Base-by-base conservation (phyloP, 2,113 vertebrate species). In the Girardinichthys multiradiatus region DNA sequence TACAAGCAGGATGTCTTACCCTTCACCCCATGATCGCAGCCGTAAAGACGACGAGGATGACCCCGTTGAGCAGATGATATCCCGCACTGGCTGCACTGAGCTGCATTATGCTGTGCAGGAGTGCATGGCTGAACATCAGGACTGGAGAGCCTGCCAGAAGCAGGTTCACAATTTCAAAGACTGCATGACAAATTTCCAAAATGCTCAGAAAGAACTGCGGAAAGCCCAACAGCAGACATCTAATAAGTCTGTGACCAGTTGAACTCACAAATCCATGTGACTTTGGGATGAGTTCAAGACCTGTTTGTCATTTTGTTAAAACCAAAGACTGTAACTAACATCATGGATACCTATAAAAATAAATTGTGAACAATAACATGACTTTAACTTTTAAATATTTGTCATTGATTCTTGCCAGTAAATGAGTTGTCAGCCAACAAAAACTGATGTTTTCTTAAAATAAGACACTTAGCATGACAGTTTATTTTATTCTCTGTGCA, bases 81-180 rank as follows among this genome's bases (percentile, higher is more conserved):
- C 90, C 0, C 93, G 92, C 37, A 97, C 95, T 0, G 97, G 97
- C 58, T 99, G 97, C 37, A 88, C 92, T 2, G 83, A 90, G 21
- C 93, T 93, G 37, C 98, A 99, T 72, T 95, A 95, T 0, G 93
- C 93, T 0, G 92, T 99, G 66, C 96, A 97, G 90, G 95, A 98
- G 39, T 99, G 98, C 87, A 98, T 98, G 96, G 95, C 95, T 0
- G 93, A 94, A n/a, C 86, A 94, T 60, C 96, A 94, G 90, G 98
- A 99, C 92, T 98, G 98, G 98, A 76, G 98, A 19, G 88, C 57
- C 26, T 99, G 97, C 90, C 96, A 97, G 86, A 10, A 12, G 0
- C 90, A 96, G 63, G 94, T 98, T 35, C 93, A 93, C 73, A 93
- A 92, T 0, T 98, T 99, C 37, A 95, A 93, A 33, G 91, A 96